These are phyloP conservation scores for Halcyon smyrnensis DNA, from an alignment of 2,797 vertebrate genomes.

Conservation along the genomic window DNA sequence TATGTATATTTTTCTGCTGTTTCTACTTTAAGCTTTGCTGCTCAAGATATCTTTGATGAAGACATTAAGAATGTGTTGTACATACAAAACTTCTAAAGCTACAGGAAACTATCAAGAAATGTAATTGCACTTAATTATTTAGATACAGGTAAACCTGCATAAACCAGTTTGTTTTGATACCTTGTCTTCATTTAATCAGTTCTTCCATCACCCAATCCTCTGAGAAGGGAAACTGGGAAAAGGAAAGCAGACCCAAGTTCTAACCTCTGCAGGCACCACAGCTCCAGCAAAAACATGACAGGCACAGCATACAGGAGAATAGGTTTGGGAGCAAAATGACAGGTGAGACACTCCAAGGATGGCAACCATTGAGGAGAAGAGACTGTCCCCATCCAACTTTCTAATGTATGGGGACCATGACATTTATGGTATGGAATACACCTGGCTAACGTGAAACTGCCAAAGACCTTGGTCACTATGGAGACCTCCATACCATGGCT, in stretches of 20 bases:
- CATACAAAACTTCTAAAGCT: neutral
- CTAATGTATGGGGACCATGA: neutral
- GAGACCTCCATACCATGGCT: neutral
- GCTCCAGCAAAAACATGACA: neutral
- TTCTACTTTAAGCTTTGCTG: neutral
- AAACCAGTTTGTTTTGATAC: neutral
- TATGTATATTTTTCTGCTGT: neutral
- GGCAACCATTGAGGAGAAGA: neutral
- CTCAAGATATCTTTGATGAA: neutral
- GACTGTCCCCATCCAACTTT: neutral
- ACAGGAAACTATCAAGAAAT: neutral
- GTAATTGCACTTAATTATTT: neutral
- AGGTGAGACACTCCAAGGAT: neutral
- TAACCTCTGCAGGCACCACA: neutral
- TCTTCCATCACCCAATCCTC: no score
- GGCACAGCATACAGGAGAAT: neutral
- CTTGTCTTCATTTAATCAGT: no score
- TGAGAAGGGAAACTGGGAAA: no score
- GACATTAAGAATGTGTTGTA: neutral
- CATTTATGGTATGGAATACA: neutral
- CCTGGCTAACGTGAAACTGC: neutral
- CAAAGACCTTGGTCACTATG: neutral
- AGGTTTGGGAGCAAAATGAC: neutral
- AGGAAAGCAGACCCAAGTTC: no score
- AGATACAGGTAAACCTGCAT: neutral